Percentiles rank a stretch among this genome's conserved stretches.
Conservation (phyloP, 2,797 vertebrate genomes). For the Lagodon rhomboides region DNA sequence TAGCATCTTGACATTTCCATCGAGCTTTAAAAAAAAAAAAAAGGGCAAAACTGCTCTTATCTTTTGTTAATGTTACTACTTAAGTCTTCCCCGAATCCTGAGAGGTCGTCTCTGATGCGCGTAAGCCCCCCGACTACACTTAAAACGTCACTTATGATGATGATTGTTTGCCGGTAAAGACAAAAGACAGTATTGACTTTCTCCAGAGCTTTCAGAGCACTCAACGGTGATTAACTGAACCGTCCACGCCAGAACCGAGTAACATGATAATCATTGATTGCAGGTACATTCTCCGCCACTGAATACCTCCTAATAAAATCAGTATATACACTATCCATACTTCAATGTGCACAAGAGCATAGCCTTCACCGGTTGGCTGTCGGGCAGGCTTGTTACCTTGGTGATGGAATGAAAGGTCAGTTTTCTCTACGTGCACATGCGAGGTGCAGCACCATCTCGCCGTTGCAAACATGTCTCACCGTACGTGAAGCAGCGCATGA, state of each 20-base stretch:
- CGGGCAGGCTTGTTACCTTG: slow-evolving; percentile 77
- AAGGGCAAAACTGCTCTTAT: not conserved
- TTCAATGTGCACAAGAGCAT: slow-evolving; percentile 30
- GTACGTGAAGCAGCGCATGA: slow-evolving; percentile 29
- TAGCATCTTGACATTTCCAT: slow-evolving; percentile 34
- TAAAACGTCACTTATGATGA: slow-evolving; percentile 57
- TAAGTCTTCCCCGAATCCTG: not conserved
- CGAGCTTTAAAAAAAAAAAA: too few species aligned
- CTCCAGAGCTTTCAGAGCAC: slow-evolving; percentile 73
- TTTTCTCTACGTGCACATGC: not conserved
- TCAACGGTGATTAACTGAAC: slow-evolving; percentile 73
- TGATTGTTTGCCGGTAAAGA: slow-evolving; percentile 58
- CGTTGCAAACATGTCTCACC: slow-evolving; percentile 32
- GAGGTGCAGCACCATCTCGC: slow-evolving; percentile 26
- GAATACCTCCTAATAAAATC: slow-evolving; percentile 70
- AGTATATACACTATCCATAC: slow-evolving; percentile 53
- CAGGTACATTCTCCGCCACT: slow-evolving; percentile 47
- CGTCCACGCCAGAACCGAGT: slow-evolving; percentile 30
- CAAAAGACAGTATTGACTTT: slow-evolving; percentile 60
- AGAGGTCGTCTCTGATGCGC: slow-evolving; percentile 11
- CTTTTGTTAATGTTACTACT: not conserved
- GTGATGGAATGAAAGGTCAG: slow-evolving; percentile 78
- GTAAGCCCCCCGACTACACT: slow-evolving; percentile 20
- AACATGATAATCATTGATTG: slow-evolving; percentile 78
- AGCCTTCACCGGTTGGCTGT: slow-evolving; percentile 44